Evolutionary conservation across 92 coral and sea anemone genomes (phyloP).

Genomic region (Pocillopora grandis): DNA sequence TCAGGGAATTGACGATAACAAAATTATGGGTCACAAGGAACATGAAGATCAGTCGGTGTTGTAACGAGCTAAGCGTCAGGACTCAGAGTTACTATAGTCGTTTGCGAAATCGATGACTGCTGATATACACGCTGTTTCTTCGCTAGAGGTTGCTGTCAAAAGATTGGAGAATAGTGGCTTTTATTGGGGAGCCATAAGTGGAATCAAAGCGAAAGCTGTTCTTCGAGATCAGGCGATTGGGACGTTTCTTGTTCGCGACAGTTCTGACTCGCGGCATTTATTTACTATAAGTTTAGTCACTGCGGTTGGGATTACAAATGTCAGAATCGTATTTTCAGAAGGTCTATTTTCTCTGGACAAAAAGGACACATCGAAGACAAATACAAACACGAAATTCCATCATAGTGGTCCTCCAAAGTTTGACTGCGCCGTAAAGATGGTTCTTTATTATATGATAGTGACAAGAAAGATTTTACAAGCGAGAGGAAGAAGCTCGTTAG

Average conservation of each 20-base stretch:
- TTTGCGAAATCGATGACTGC: constrained; percentile 10
- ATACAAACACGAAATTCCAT: constrained; percentile 8
- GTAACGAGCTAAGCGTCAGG: neutral
- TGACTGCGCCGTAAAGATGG: constrained; percentile 62
- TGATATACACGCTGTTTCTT: constrained; percentile 14
- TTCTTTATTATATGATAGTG: constrained; percentile 53
- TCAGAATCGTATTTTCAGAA: constrained; percentile 24
- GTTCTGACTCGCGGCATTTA: constrained; percentile 54
- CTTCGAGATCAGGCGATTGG: constrained; percentile 44
- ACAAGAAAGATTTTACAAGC: constrained; percentile 32
- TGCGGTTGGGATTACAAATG: constrained; percentile 46
- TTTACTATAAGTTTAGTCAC: constrained; percentile 53
- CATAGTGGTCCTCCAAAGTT: constrained; percentile 27
- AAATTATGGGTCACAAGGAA: neutral
- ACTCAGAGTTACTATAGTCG: neutral
- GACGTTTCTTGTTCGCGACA: constrained; percentile 58
- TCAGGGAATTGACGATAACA: constrained; percentile 2
- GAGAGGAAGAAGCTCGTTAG: neutral
- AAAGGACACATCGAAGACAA: neutral
- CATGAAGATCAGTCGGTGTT: neutral
- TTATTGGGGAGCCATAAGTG: constrained; percentile 62
- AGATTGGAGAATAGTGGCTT: constrained; percentile 46
- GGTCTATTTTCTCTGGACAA: constrained; percentile 57
- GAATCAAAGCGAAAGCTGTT: constrained; percentile 46
- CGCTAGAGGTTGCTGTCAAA: constrained; percentile 16